These are phyloP conservation scores for Battus philenor DNA, from an alignment of 1,140 invertebrate genomes.

Conservation along the genomic window DNA sequence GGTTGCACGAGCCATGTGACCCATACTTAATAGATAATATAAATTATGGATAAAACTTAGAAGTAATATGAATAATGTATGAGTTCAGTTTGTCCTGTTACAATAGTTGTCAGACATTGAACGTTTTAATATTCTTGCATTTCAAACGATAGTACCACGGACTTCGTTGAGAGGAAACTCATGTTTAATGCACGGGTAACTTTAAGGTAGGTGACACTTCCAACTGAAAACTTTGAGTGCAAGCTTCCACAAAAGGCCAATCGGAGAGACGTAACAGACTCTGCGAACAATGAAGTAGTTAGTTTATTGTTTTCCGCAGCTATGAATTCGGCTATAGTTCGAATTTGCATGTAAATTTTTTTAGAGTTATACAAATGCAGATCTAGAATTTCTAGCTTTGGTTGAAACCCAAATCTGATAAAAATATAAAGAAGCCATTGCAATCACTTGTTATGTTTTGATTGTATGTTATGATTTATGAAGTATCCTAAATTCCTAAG, in stretches of 20 bases:
- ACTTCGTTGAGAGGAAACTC: constrained; percentile 6
- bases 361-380: too few species aligned
- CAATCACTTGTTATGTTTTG: too few species aligned
- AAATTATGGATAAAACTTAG: too few species aligned
- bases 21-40: too few species aligned
- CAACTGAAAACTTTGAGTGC: not conserved
- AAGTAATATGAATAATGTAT: too few species aligned
- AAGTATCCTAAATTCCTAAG: too few species aligned
- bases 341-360: too few species aligned
- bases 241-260: constrained; percentile 1
- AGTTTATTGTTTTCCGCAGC: not conserved
- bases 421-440: too few species aligned
- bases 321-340: not conserved
- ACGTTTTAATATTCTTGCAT: not conserved
- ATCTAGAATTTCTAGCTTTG: too few species aligned
- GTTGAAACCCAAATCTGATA: too few species aligned
- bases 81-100: not conserved
- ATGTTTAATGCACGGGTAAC: constrained; percentile 8
- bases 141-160: not conserved
- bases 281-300: not conserved
- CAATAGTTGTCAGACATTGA: not conserved
- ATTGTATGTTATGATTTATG: too few species aligned
- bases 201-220: constrained; percentile 2
- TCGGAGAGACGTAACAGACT: not conserved
- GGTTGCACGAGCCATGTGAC: too few species aligned